A percentile compares a stretch with the other conserved stretches of the same genome.
Conservation (phyloP, 2,797 vertebrate species). For the Malurus splendens region DNA sequence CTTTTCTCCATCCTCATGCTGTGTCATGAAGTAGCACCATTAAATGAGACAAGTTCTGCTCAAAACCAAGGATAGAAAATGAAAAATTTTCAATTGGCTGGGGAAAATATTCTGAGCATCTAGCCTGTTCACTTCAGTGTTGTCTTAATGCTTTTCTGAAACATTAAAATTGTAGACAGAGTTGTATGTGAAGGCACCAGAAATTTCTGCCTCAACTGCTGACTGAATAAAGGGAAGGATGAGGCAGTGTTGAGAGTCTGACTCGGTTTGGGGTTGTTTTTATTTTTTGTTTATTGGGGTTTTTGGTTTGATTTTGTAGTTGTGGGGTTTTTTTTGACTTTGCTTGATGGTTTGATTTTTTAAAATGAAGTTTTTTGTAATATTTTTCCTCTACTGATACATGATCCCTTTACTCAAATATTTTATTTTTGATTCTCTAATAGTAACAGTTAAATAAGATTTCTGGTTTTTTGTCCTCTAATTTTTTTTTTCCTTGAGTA, state of each 20-base stretch:
- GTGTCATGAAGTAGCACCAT: not conserved
- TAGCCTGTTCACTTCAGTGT: not conserved
- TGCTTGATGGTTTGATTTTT: not conserved
- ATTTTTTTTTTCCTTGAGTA: not conserved
- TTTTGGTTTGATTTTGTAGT: not conserved
- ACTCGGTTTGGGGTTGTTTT: accelerated
- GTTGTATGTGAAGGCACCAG: not conserved
- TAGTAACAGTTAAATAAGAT: not conserved
- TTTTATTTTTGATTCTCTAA: not conserved
- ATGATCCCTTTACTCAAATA: not conserved
- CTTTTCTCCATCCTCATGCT: not conserved
- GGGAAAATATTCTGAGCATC: not conserved
- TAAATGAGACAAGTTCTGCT: not conserved
- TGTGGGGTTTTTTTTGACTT: accelerated
- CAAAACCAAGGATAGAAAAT: not conserved
- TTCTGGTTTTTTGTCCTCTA: not conserved
- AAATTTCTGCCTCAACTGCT: not conserved
- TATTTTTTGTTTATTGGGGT: not conserved
- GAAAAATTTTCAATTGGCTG: not conserved
- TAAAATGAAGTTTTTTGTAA: not conserved
- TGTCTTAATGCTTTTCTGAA: not conserved
- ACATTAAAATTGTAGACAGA: not conserved
- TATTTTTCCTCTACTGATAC: not conserved
- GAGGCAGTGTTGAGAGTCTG: not conserved
- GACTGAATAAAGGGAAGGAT: no score